Evolutionary conservation across 64 coral and sea anemone genomes (phyloP).

Genomic region (Porites australiensis): DNA sequence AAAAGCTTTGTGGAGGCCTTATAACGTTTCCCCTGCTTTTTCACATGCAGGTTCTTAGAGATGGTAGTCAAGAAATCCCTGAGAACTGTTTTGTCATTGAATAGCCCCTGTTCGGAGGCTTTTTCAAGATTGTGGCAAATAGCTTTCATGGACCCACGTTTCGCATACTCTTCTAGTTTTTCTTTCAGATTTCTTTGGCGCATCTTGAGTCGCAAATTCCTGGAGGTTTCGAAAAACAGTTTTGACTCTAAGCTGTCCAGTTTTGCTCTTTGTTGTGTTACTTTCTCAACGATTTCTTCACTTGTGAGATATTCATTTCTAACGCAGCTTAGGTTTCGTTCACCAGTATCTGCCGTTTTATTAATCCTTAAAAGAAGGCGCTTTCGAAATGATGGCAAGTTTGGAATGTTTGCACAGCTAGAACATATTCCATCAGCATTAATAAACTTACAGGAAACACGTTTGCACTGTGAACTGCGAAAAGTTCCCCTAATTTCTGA

Average conservation of each 20-base stretch:
- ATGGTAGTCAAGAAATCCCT: not conserved
- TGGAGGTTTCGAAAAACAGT: not conserved
- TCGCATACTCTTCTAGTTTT: not conserved
- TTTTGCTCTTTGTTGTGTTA: not conserved
- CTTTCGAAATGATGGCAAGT: too few species aligned
- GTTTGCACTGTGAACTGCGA: too few species aligned
- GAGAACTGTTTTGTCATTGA: not conserved
- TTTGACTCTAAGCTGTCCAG: too few species aligned
- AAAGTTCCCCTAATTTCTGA: too few species aligned
- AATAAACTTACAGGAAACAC: too few species aligned
- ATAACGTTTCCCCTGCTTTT: slow-evolving; percentile 35
- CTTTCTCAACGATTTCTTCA: not conserved
- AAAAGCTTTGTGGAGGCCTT: slow-evolving; percentile 25
- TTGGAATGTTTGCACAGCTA: too few species aligned
- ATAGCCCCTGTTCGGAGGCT: not conserved
- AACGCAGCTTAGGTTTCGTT: too few species aligned
- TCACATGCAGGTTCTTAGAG: slow-evolving; percentile 28
- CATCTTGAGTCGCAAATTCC: not conserved
- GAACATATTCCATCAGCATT: too few species aligned
- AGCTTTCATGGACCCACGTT: not conserved
- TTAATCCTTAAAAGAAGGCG: too few species aligned
- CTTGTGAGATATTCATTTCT: too few species aligned
- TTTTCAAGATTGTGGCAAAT: too few species aligned
- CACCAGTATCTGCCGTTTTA: too few species aligned
- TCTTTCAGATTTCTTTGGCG: not conserved